Conservation (phyloP, 2,888 invertebrate species). For the Endotricha flammealis region DNA sequence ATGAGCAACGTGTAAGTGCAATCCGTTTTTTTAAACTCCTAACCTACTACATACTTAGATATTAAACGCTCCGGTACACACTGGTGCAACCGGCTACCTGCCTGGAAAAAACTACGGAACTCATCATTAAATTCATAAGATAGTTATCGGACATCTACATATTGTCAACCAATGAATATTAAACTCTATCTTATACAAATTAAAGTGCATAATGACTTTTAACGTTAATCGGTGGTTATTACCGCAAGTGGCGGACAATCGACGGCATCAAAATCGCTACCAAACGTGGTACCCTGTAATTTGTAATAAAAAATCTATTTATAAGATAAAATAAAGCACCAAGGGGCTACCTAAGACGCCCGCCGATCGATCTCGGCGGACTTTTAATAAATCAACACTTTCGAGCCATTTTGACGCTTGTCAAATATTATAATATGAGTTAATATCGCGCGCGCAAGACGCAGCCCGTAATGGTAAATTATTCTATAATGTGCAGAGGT, state of each 20-base stretch:
- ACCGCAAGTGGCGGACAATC: conserved; percentile 37
- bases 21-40: no score
- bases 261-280: conserved; percentile 70
- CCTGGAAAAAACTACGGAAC: conserved; percentile 49
- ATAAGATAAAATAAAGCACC: conserved; percentile 75
- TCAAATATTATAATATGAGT: conserved; percentile 55
- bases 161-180: conserved; percentile 35
- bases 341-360: conserved; percentile 73
- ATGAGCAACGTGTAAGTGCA: no score
- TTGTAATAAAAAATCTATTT: conserved; percentile 78
- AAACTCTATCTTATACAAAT: conserved; percentile 52
- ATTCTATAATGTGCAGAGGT: conserved; percentile 72
- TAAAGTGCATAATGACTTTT: conserved; percentile 53
- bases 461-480: conserved; percentile 57
- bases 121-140: conserved; percentile 50
- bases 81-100: conserved; percentile 42
- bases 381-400: conserved; percentile 63
- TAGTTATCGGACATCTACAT: conserved; percentile 21
- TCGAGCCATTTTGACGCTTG: conserved; percentile 69
- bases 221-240: conserved; percentile 41
- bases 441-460: conserved; percentile 45
- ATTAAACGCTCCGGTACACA: conserved; percentile 1
- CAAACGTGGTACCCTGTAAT: conserved; percentile 76
- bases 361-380: conserved; percentile 63
- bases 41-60: neutral